Base-by-base conservation (phyloP, 1,140 invertebrate species). In the Drosophila cardini region DNA sequence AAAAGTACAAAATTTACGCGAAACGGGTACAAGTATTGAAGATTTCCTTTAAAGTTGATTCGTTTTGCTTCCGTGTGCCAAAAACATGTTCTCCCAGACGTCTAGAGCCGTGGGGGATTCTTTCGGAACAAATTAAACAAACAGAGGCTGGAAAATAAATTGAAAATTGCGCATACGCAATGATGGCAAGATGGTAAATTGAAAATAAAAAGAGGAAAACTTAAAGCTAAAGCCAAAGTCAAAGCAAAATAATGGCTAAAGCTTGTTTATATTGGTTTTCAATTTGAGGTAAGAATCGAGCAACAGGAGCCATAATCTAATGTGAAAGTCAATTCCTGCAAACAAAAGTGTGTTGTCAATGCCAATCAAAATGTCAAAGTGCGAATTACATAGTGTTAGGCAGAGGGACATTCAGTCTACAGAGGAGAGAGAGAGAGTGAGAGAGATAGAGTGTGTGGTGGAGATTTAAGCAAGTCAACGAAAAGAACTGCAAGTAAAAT, bases 311-410 rank as follows among this genome's bases (percentile, higher is more conserved):
- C 55, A 57, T 46, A 72, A 60, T 40, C 58, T 42, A 71, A 76
- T 61, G 38, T 61, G 55, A 72, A 72, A 76, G 42, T 50, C 61
- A 67, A 72, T 67, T 65, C 48, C 65, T 57, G 65, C 52, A 72
- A 83, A 71, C 81, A 80, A 77, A 76, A 77, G 78, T 61, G 67
- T 72, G 68, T 86, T 83, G 83, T 83, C 79, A 89, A 78, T 90
- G 85, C 80, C 84, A 89, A 89, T 89, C 84, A 78, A 64, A 78
- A 90, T 89, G 84, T 85, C 84, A 89, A 74, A 84, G 83, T 89
- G 84, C 84, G 78, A 80, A 60, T 74, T 77, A 60, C 68, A 65
- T 55, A 67, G 48, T 56, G 26, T 38, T 42, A 65, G 56, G 11
- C 34, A 48, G 18, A 43, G 30, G 56, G 53, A 48, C 43, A 21